phyloP scores from a whole-genome alignment of 2,888 invertebrate genomes.

The Orthonychiurus folsomi region DNA sequence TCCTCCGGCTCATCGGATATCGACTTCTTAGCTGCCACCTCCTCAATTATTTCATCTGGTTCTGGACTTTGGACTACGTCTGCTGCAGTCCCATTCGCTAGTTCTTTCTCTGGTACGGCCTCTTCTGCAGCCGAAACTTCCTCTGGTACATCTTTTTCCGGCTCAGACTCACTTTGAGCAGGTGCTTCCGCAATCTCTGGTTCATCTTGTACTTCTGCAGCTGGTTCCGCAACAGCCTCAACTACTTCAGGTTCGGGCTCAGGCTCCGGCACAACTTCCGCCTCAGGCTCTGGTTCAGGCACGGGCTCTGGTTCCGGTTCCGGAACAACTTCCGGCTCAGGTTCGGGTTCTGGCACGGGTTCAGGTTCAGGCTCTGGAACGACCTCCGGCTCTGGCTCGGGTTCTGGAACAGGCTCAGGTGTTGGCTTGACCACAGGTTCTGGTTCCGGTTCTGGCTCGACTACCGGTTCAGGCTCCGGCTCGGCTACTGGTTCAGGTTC shows the following conservation, averaged over 20 bases:
- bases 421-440: not conserved
- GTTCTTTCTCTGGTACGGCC: not conserved
- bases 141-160: not conserved
- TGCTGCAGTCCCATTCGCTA: not conserved
- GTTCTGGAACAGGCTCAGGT: not conserved
- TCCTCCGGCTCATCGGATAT: not conserved
- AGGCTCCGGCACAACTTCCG: too few species aligned
- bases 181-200: not conserved
- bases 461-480: slow-evolving; percentile 1
- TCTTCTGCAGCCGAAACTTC: too few species aligned
- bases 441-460: not conserved
- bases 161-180: not conserved
- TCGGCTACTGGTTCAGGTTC: not conserved
- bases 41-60: not conserved
- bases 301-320: too few species aligned
- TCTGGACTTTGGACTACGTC: not conserved
- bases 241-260: too few species aligned
- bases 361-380: not conserved
- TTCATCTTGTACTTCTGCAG: not conserved
- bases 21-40: not conserved
- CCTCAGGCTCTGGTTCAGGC: too few species aligned
- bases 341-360: not conserved
- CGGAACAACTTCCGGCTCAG: too few species aligned
- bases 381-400: not conserved
- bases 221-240: not conserved